phyloP scores from a whole-genome alignment of 1,140 invertebrate species.

The Brachionus plicatilis region DNA sequence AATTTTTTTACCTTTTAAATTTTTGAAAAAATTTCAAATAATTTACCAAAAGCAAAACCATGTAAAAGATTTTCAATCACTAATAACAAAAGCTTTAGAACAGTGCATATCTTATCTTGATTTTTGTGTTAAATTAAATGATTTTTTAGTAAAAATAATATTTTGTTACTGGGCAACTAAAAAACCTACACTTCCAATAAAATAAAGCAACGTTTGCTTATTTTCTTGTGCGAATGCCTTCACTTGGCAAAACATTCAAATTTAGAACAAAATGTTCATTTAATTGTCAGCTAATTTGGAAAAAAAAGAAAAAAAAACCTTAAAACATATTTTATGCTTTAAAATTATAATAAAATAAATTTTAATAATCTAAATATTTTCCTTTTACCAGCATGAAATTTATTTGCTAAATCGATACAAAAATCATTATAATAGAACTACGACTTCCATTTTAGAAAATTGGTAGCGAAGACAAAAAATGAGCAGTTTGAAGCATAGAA shows the following conservation, averaged over 20 bases:
- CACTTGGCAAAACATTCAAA: background rate
- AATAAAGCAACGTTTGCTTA: background rate
- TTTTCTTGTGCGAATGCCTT: background rate
- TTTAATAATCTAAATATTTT: background rate
- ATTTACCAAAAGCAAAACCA: no score
- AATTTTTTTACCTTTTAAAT: no score
- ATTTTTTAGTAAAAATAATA: background rate
- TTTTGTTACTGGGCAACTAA: background rate
- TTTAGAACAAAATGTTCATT: background rate
- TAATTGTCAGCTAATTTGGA: background rate
- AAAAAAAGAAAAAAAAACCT: background rate
- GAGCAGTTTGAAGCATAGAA: conserved; percentile 20
- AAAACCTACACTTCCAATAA: background rate
- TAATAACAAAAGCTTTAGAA: no score
- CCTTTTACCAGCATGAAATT: background rate
- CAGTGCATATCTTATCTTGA: no score
- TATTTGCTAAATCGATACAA: background rate
- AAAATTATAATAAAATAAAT: background rate
- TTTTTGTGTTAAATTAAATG: no score
- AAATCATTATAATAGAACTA: background rate
- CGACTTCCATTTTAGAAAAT: conserved; percentile 11
- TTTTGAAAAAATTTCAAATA: no score
- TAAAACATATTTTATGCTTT: background rate
- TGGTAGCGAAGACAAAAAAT: background rate
- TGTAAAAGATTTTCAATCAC: no score